Base-by-base conservation (phyloP, 2,797 vertebrate genomes). In the Typhlichthys eigenmanni region DNA sequence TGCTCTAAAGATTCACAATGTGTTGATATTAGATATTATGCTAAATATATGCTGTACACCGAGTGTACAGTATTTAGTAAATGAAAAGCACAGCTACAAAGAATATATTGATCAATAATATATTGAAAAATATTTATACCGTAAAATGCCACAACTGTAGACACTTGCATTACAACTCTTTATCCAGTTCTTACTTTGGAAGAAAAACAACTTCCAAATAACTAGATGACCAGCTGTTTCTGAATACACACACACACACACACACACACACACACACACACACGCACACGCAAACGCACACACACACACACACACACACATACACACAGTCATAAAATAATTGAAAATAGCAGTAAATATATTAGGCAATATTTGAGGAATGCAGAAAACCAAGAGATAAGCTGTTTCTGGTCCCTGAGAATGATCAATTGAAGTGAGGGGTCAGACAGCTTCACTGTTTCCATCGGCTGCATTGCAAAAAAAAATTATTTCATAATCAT, bases 321-420 rank as follows among this genome's bases (percentile, higher is more conserved):
- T 32, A 48, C 52, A 60, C 58, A 61, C 32, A 56, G 45, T 45
- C 34, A 19, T 45, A 12, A 47, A 43, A 53, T 19, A 68, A 32
- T n/a, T n/a, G n/a, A n/a, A n/a, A n/a, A n/a, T n/a, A n/a, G n/a
- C 53, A 58, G 52, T 52, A 64, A 56, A 74, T 38, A 52, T 68
- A 78, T 84, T 84, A 75, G 66, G 71, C 72, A 87, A 88, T 64
- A 61, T 68, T 47, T 72, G 58, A 72, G 72, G 73, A 86, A 81
- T 79, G 72, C 52, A 62, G 1, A 34, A 73, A 67, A 83, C 64
- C 69, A 79, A 11, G 71, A 80, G 68, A 81, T 80, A 66, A 69
- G 66, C 78, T 58, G 58, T 55, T 67, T 77, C 60, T 72, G 76
- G 75, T 53, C 51, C 50, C 58, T 53, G 59, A 75, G 81, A 71